Evolutionary conservation across 2,888 invertebrate species (phyloP).

Genomic region (Cosmia trapezina): DNA sequence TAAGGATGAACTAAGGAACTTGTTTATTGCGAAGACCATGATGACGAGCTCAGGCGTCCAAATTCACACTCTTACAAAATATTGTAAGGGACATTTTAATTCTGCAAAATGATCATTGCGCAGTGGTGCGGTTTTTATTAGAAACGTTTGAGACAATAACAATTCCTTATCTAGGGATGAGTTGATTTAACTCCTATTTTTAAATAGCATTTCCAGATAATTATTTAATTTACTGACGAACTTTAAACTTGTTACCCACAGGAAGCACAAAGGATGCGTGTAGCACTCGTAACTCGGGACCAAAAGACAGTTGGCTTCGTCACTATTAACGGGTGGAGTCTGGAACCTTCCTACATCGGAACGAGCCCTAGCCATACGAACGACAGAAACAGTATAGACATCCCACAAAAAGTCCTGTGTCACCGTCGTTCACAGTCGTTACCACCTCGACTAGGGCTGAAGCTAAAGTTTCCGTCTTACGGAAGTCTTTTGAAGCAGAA

Average conservation of each 20-base stretch:
- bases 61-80: too few relatives aligned
- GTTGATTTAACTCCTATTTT: background rate
- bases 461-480: slow-evolving; percentile 95
- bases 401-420: slow-evolving; percentile 81
- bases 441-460: slow-evolving; percentile 95
- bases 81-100: background rate
- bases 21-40: background rate
- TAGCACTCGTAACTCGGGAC: slow-evolving; percentile 90
- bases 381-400: slow-evolving; percentile 82
- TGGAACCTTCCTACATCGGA: slow-evolving; percentile 94
- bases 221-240: background rate
- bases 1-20: background rate
- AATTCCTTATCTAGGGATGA: background rate
- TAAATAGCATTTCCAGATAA: background rate
- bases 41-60: background rate
- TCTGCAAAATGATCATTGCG: background rate
- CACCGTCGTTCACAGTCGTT: slow-evolving; percentile 95
- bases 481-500: slow-evolving; percentile 93
- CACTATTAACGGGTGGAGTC: slow-evolving; percentile 96
- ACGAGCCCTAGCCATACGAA: slow-evolving; percentile 93
- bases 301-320: slow-evolving; percentile 95
- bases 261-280: slow-evolving; percentile 90
- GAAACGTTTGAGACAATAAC: background rate
- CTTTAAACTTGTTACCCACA: slow-evolving; percentile 55
- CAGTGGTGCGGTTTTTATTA: background rate